Conservation (phyloP, 2,113 vertebrate genomes). For the Albula glossodonta region DNA sequence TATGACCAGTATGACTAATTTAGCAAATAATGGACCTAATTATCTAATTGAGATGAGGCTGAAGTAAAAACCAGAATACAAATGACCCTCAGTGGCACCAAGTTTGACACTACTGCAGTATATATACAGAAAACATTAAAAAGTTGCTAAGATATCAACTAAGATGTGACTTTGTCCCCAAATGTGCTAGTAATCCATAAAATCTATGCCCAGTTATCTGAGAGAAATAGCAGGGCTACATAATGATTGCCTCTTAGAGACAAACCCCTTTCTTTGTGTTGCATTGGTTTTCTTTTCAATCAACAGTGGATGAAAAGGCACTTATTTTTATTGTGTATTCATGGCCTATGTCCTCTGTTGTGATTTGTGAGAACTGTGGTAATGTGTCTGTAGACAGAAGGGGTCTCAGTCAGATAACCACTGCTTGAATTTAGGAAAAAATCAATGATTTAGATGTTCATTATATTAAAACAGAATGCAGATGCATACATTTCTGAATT, state of each 20-base stretch:
- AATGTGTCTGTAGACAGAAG: not conserved
- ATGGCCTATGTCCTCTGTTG: not conserved
- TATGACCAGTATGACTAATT: no score
- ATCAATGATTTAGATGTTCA: not conserved
- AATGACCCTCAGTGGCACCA: no score
- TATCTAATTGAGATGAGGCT: no score
- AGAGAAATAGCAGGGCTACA: not conserved
- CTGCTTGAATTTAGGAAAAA: not conserved
- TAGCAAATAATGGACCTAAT: no score
- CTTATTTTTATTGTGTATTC: not conserved
- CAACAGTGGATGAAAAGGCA: not conserved
- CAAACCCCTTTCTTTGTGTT: not conserved
- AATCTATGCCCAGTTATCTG: not conserved
- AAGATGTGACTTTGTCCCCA: not conserved
- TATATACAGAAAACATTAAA: no score
- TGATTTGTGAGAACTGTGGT: not conserved
- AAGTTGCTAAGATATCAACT: no score
- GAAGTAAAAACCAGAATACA: no score
- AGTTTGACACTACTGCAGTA: no score
- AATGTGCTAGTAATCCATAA: not conserved
- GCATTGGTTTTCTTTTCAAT: not conserved
- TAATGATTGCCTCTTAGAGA: not conserved
- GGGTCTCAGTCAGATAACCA: no score
- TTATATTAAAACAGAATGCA: not conserved
- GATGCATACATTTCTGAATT: not conserved